Base-by-base conservation (phyloP, 1,140 invertebrate genomes). In the Sitobion miscanthi region DNA sequence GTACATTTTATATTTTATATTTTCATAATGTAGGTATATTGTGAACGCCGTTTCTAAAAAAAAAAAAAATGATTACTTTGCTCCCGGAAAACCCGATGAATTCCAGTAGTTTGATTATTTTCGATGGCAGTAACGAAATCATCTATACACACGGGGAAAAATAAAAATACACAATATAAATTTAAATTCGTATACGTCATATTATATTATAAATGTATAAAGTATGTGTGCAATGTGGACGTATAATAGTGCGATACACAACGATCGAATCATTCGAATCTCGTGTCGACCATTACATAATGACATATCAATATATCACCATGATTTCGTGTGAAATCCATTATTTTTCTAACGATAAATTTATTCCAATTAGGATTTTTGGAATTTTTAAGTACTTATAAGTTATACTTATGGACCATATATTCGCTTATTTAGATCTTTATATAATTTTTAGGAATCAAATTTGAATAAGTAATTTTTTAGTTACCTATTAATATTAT, bases 61-160 rank as follows among this genome's bases (percentile, higher is more conserved):
- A n/a, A 45, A 89, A n/a, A n/a, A n/a, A n/a, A n/a, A n/a, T 94
- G 94, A 95, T 95, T 95, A 99, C 98, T 96, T 98, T 98, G 95
- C 98, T 98, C 35, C 98, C 98, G 54, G 98, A 98, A 95, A 99
- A 99, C 57, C 99, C 99, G 94, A 99, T 98, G 95, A 99, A 99
- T 95, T 99, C 98, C 47, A 99, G 95, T 52, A 99, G 95, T 95
- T 98, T 98, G 94, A 99, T 97, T 77, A 99, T 96, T 94, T 97
- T 96, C 35, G 96, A 96, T 2, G 99, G 99, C 89, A 99, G 95
- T 94, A 99, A 95, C 0, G 98, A 99, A 91, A 99, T 98, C 97
- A 99, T 98, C 96, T 97, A 94, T 30, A 30, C 21, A 83, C 9
- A 86, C 92, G 45, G 35, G 94, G n/a, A 91, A 62, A 91, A 47